Conservation (phyloP, 1,140 invertebrate species). For the Aphelenchoides besseyi region DNA sequence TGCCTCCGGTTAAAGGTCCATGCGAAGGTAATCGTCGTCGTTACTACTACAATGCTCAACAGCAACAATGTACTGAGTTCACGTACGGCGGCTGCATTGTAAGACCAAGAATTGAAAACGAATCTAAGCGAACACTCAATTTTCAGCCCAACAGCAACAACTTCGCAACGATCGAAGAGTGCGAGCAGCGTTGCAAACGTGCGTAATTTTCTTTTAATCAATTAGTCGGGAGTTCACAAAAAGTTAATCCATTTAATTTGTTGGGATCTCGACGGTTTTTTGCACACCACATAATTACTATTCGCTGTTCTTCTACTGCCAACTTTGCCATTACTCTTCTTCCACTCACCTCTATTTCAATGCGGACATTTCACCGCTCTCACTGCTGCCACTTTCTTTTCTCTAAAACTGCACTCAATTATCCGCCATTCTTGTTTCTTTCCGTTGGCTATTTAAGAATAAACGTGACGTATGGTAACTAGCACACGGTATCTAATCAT, state of each 20-base stretch:
- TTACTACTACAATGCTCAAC: constrained; percentile 73
- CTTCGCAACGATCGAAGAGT: constrained; percentile 64
- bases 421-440: neutral
- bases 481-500: neutral
- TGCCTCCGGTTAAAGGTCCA: constrained; percentile 77
- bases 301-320: neutral
- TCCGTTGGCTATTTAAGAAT: neutral
- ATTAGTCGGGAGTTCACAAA: neutral
- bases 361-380: constrained; percentile 1
- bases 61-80: constrained; percentile 72
- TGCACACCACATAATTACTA: neutral
- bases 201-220: constrained; percentile 64
- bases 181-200: constrained; percentile 42
- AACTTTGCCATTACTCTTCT: neutral
- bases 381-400: neutral
- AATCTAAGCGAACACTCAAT: too few relatives aligned
- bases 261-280: neutral
- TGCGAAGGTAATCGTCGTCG: constrained; percentile 71
- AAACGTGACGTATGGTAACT: neutral
- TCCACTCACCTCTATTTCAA: neutral
- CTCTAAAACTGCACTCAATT: neutral
- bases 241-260: neutral
- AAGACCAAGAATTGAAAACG: too few relatives aligned
- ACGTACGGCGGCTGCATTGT: constrained; percentile 53
- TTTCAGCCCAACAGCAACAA: constrained; percentile 74